Evolutionary conservation across 2,797 vertebrate genomes (phyloP).

Genomic region (Myotis myotis): DNA sequence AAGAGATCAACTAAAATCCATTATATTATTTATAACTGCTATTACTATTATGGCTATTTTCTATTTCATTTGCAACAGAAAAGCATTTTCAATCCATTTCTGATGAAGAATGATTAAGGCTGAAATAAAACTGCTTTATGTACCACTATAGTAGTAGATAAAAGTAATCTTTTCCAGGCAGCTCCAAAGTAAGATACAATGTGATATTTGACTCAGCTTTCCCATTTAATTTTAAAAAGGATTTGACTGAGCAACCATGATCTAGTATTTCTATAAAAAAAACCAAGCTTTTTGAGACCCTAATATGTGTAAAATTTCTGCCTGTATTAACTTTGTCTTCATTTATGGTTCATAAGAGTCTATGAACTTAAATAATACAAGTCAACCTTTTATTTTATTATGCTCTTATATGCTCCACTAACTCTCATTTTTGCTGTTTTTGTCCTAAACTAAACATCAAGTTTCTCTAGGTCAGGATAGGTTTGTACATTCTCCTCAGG

Average conservation of each 20-base stretch:
- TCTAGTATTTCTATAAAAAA: not conserved
- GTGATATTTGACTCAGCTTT: not conserved
- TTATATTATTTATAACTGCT: not conserved
- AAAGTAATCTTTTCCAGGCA: not conserved
- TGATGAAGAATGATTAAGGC: not conserved
- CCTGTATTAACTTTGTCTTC: not conserved
- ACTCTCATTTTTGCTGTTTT: constrained; percentile 8
- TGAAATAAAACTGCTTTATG: not conserved
- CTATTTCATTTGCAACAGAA: not conserved
- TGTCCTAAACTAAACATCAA: not conserved
- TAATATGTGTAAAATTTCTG: not conserved
- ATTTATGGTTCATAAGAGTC: not conserved
- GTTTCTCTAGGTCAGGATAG: not conserved
- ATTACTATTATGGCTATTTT: not conserved
- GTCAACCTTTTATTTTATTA: not conserved
- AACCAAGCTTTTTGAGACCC: not conserved
- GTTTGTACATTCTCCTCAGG: not conserved
- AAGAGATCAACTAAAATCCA: not conserved
- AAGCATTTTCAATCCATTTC: not conserved
- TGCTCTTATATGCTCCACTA: not conserved
- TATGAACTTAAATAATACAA: not conserved
- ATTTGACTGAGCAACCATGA: not conserved
- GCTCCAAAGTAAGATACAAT: not conserved
- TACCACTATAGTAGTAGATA: not conserved
- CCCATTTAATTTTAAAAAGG: constrained; percentile 28